Conservation (phyloP, 2,888 invertebrate genomes). For the Parochlus steinenii region DNA sequence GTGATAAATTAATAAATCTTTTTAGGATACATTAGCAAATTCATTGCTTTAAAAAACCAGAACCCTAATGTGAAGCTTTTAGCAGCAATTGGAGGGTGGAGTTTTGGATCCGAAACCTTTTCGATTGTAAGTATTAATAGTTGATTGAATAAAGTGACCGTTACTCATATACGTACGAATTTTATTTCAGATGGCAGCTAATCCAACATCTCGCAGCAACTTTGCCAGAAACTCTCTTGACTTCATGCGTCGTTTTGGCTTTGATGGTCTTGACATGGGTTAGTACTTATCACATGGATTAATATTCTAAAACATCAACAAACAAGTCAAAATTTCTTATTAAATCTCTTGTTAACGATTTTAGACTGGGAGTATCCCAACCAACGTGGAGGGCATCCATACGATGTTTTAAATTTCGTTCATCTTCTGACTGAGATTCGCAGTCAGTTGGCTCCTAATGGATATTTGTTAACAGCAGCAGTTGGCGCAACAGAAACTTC, state of each 20-base stretch:
- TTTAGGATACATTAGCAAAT: too few species aligned
- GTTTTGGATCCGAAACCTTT: slow-evolving; percentile 34
- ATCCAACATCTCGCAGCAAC: slow-evolving; percentile 21
- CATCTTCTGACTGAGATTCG: slow-evolving; percentile 21
- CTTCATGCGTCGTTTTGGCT: slow-evolving; percentile 23
- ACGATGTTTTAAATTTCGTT: slow-evolving; percentile 24
- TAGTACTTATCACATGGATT: slow-evolving; percentile 17
- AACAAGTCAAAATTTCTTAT: too few species aligned
- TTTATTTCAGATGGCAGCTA: slow-evolving; percentile 25
- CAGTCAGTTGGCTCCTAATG: slow-evolving; percentile 31
- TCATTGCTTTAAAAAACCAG: slow-evolving; percentile 25
- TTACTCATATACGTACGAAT: too few species aligned
- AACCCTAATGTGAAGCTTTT: slow-evolving; percentile 30
- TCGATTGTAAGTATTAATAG: too few species aligned
- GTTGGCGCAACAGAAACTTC: slow-evolving; percentile 37
- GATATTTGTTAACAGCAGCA: slow-evolving; percentile 37
- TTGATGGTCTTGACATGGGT: slow-evolving; percentile 44
- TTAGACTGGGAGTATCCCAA: slow-evolving; percentile 34
- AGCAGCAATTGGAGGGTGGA: slow-evolving; percentile 32
- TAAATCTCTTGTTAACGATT: not conserved
- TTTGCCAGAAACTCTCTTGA: slow-evolving; percentile 21
- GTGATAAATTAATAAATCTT: too few species aligned
- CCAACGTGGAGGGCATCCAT: slow-evolving; percentile 25
- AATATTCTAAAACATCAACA: too few species aligned
- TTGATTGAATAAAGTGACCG: too few species aligned